A percentile compares a stretch with the other conserved stretches of the same genome.
These are phyloP conservation scores for Lasius fuliginosus DNA, from an alignment of 2,888 invertebrate species.

Conservation along the genomic window DNA sequence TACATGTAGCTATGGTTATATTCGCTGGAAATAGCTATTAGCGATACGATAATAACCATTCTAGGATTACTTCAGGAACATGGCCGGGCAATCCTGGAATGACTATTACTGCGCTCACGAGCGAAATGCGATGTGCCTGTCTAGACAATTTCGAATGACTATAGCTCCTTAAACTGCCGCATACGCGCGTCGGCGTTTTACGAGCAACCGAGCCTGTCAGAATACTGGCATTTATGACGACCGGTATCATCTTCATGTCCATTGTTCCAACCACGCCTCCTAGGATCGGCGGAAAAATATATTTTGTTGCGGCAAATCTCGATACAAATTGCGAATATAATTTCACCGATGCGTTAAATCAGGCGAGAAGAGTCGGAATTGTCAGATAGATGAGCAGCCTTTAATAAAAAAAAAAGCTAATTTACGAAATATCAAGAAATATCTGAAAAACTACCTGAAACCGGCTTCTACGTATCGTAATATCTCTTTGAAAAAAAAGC, in stretches of 20 bases:
- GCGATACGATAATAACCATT: constrained; percentile 31
- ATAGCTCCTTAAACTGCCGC: constrained; percentile 11
- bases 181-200: constrained; percentile 59
- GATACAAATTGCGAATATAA: constrained; percentile 42
- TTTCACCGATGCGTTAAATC: constrained; percentile 12
- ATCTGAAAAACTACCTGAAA: neutral
- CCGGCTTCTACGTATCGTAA: neutral
- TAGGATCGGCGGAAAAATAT: constrained; percentile 57
- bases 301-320: constrained; percentile 58
- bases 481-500: neutral
- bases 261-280: constrained; percentile 71
- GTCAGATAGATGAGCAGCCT: neutral
- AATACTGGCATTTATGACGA: constrained; percentile 71
- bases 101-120: neutral
- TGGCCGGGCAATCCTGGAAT: constrained; percentile 12
- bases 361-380: neutral
- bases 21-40: constrained; percentile 10
- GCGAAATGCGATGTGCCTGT: constrained; percentile 23
- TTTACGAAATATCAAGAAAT: neutral
- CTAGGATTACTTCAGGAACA: neutral
- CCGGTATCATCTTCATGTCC: constrained; percentile 65
- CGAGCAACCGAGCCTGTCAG: constrained; percentile 70
- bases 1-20: too few relatives aligned
- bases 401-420: neutral
- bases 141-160: constrained; percentile 51